phyloP scores from a whole-genome alignment of 2,797 vertebrate genomes.

The Clarias fuscus region DNA sequence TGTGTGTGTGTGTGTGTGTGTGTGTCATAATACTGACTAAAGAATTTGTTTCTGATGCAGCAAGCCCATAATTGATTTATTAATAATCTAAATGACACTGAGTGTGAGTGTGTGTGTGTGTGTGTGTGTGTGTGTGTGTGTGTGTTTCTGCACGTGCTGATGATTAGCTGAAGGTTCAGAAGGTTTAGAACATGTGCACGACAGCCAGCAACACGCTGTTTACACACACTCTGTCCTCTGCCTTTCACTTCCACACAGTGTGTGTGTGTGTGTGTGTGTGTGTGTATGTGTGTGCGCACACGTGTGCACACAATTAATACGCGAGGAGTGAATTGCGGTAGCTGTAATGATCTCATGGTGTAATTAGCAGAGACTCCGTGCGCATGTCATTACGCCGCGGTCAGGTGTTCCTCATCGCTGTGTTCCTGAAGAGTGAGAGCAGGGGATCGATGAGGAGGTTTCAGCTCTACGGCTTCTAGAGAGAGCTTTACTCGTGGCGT shows the following conservation, averaged over 20 bases:
- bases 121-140: background rate
- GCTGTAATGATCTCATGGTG: no score
- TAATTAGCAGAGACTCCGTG: no score
- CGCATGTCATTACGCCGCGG: no score
- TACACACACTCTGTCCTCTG: conserved; percentile 12
- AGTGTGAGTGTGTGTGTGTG: background rate
- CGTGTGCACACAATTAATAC: no score
- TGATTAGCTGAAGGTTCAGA: conserved; percentile 11
- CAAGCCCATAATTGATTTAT: background rate
- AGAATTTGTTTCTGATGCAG: background rate
- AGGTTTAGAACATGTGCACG: background rate
- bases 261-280: background rate
- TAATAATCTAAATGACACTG: background rate
- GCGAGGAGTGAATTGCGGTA: no score
- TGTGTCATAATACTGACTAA: background rate
- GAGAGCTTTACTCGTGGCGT: no score
- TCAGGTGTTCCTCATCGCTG: no score
- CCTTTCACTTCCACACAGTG: background rate
- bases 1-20: background rate
- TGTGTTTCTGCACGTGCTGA: conserved; percentile 11
- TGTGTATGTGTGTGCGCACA: no score
- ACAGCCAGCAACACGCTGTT: background rate
- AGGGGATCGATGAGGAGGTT: no score
- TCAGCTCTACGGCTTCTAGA: no score
- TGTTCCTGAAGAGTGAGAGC: no score